These are phyloP conservation scores for Plumapathes pennacea DNA, from an alignment of 92 coral and sea anemone genomes.

Conservation along the genomic window DNA sequence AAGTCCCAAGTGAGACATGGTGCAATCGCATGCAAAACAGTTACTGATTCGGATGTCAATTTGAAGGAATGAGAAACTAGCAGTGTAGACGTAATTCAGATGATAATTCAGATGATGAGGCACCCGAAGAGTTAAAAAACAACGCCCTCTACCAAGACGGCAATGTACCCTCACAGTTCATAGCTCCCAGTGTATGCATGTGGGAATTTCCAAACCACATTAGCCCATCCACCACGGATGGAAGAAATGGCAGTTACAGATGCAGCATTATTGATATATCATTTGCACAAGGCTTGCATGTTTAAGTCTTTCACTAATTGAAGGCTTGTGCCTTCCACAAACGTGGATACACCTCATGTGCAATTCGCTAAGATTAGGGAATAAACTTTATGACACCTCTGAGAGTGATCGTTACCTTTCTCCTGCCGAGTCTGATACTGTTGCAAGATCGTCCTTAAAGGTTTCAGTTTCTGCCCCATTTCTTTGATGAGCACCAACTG, in stretches of 20 bases:
- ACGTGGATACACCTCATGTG: slow-evolving; percentile 15
- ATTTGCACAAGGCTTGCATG: slow-evolving; percentile 7
- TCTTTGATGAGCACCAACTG: slow-evolving; percentile 18
- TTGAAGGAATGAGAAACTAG: neutral
- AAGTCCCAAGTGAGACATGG: slow-evolving; percentile 3
- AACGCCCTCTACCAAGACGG: slow-evolving; percentile 1
- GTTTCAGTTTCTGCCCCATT: slow-evolving; percentile 16
- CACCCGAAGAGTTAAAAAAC: neutral
- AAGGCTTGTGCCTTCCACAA: slow-evolving; percentile 8
- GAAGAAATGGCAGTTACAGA: slow-evolving; percentile 38
- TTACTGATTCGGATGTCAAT: too few species aligned
- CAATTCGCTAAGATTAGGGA: slow-evolving; percentile 18
- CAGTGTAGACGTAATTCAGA: neutral
- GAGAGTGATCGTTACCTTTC: slow-evolving; percentile 20
- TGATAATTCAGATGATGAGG: neutral
- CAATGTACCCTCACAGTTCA: too few species aligned
- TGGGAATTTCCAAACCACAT: slow-evolving; percentile 29
- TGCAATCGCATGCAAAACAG: slow-evolving; percentile 16
- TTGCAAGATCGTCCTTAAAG: slow-evolving; percentile 3
- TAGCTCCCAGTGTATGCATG: neutral
- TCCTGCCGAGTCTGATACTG: slow-evolving; percentile 27
- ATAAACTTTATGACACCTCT: slow-evolving; percentile 22
- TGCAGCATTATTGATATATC: slow-evolving; percentile 30
- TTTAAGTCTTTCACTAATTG: slow-evolving; percentile 7
- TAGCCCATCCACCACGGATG: slow-evolving; percentile 36